phyloP scores from a whole-genome alignment of 2,888 invertebrate species.

The Lepas anatifera region DNA sequence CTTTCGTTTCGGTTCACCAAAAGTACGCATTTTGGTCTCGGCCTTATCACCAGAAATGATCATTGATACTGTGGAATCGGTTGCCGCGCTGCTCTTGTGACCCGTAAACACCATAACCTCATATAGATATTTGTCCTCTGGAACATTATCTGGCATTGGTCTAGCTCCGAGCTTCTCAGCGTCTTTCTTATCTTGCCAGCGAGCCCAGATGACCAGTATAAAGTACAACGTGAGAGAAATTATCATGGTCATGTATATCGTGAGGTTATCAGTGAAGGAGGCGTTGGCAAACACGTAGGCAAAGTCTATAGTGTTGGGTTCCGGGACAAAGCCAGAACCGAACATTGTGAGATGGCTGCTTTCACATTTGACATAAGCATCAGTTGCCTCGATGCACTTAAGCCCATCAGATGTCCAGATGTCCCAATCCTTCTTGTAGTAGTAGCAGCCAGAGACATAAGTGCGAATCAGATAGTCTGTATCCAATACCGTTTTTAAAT shows the following conservation, averaged over 20 bases:
- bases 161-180: conserved; percentile 28
- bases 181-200: conserved; percentile 34
- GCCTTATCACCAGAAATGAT: conserved; percentile 30
- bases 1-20: conserved; percentile 27
- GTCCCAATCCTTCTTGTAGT: conserved; percentile 28
- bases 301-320: conserved; percentile 39
- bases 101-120: conserved; percentile 34
- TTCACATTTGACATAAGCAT: conserved; percentile 18
- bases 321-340: conserved; percentile 37
- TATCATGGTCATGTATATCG: conserved; percentile 37
- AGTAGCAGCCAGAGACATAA: conserved; percentile 34
- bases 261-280: conserved; percentile 37
- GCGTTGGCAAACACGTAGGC: conserved; percentile 37
- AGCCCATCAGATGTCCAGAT: conserved; percentile 31
- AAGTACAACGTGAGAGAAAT: conserved; percentile 33
- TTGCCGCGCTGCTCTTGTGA: conserved; percentile 27
- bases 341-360: conserved; percentile 36
- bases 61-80: conserved; percentile 32
- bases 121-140: conserved; percentile 32
- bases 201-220: conserved; percentile 35
- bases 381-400: neutral
- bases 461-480: conserved; percentile 32
- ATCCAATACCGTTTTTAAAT: conserved; percentile 28
- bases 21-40: conserved; percentile 29
- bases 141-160: conserved; percentile 32